Conservation (phyloP, 2,888 invertebrate species). For the Acheta domesticus region DNA sequence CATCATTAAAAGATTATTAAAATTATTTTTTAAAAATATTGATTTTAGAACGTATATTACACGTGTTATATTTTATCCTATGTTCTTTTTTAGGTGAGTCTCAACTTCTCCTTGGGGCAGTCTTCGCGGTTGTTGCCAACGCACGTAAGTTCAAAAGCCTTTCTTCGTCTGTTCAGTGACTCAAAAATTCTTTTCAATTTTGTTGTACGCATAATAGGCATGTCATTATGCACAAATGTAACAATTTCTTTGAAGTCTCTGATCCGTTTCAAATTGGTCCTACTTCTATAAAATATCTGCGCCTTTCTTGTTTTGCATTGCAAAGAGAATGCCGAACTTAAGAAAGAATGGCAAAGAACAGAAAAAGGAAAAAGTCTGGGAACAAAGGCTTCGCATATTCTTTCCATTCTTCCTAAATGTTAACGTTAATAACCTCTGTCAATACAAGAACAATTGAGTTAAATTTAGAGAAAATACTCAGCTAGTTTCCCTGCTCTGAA, state of each 20-base stretch:
- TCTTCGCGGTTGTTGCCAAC: neutral
- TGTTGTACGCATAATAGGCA: neutral
- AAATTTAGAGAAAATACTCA: neutral
- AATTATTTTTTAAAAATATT: neutral
- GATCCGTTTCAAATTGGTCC: neutral
- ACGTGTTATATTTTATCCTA: no score
- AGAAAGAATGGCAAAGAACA: neutral
- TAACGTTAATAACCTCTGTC: constrained; percentile 5
- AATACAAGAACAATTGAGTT: neutral
- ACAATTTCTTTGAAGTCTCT: neutral
- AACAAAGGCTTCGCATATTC: neutral
- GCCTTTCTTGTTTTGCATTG: neutral
- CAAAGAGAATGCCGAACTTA: neutral
- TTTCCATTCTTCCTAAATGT: neutral
- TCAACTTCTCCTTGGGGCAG: neutral
- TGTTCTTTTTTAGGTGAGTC: neutral
- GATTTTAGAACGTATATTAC: neutral
- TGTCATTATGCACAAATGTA: neutral
- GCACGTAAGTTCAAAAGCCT: neutral
- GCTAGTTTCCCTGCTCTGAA: neutral
- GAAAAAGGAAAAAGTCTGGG: neutral
- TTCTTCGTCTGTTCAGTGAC: neutral
- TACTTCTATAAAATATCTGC: neutral
- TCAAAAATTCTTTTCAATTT: neutral
- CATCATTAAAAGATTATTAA: no score